Percentiles rank a stretch among this genome's conserved stretches.
Conservation (phyloP, 2,888 invertebrate species). For the Heteromyza rotundicornis region DNA sequence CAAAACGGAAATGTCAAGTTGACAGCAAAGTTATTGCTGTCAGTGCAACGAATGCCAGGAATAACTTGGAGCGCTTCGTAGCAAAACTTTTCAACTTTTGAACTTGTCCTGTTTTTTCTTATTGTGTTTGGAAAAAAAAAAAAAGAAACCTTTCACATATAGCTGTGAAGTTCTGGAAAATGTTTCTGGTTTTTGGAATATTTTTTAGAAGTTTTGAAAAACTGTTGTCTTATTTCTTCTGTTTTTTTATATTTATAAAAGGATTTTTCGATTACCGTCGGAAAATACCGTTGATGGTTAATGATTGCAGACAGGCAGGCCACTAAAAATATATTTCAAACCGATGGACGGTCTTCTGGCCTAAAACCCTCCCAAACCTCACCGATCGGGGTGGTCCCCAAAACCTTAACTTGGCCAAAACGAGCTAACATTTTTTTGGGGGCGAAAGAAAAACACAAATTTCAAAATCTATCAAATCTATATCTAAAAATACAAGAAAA, state of each 20-base stretch:
- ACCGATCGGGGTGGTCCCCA: no score
- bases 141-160: neutral
- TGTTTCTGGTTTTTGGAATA: neutral
- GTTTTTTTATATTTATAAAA: neutral
- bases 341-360: no score
- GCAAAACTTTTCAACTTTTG: slow-evolving; percentile 45
- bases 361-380: no score
- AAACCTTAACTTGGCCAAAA: no score
- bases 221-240: neutral
- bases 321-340: no score
- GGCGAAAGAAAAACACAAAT: no score
- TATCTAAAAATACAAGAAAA: no score
- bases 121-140: neutral
- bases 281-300: no score
- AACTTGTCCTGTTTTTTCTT: slow-evolving; percentile 39
- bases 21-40: slow-evolving; percentile 22
- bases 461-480: no score
- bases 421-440: no score
- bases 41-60: slow-evolving; percentile 25
- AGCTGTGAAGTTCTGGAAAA: neutral
- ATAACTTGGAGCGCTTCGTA: slow-evolving; percentile 11
- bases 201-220: neutral
- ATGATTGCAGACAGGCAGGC: no score
- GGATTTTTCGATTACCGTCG: no score
- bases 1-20: slow-evolving; percentile 22